Conservation (phyloP, 2,888 invertebrate genomes). For the Pharmacophagus antenor region DNA sequence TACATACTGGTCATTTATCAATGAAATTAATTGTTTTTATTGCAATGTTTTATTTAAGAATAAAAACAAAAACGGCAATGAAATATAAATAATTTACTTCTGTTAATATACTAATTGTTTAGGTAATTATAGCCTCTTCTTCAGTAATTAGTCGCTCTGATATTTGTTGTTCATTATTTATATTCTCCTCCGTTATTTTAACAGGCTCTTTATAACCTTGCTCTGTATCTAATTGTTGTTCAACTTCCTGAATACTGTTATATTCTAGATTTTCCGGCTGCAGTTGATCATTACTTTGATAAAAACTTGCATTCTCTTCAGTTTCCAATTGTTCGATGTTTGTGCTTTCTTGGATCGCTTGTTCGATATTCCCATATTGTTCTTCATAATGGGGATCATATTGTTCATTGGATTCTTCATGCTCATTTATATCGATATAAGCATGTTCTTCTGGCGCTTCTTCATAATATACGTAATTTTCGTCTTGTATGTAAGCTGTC, state of each 20-base stretch:
- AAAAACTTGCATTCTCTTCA: slow-evolving; percentile 31
- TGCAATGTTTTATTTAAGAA: not conserved
- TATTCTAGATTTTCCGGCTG: slow-evolving; percentile 35
- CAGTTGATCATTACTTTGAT: slow-evolving; percentile 35
- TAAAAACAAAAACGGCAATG: not conserved
- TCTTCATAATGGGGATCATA: slow-evolving; percentile 31
- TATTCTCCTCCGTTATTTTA: slow-evolving; percentile 23
- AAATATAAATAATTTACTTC: not conserved
- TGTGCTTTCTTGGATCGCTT: slow-evolving; percentile 28
- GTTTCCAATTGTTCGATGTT: slow-evolving; percentile 26
- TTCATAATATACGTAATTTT: slow-evolving; percentile 39
- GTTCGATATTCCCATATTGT: slow-evolving; percentile 27
- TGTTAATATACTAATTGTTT: slow-evolving; percentile 26
- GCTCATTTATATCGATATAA: slow-evolving; percentile 43
- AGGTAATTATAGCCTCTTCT: slow-evolving; percentile 20
- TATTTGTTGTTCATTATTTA: slow-evolving; percentile 13
- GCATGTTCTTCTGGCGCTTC: slow-evolving; percentile 46
- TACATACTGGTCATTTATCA: not conserved
- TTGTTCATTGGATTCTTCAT: slow-evolving; percentile 32
- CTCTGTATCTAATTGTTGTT: slow-evolving; percentile 49
- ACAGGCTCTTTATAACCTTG: slow-evolving; percentile 41
- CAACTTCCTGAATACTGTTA: slow-evolving; percentile 42
- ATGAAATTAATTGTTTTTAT: not conserved
- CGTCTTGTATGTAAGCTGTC: slow-evolving; percentile 35
- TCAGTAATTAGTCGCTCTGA: not conserved